Conservation (phyloP, 2,797 vertebrate genomes). For the Merluccius polli region DNA sequence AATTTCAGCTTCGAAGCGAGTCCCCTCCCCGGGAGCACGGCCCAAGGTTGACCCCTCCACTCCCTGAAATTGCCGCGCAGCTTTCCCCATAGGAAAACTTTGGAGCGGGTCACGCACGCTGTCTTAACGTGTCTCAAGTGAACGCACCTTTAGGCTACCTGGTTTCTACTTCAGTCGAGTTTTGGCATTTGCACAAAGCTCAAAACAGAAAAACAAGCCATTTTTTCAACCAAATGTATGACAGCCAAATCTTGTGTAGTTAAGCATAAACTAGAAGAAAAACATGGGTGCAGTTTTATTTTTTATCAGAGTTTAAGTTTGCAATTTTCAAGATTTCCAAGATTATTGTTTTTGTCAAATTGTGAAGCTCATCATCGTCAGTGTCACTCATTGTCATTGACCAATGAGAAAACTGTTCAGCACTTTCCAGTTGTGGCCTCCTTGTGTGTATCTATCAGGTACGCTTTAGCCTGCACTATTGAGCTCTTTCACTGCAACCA, state of each 20-base stretch:
- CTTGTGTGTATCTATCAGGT: constrained; percentile 11
- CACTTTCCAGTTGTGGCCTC: constrained; percentile 13
- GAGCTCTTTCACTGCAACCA: constrained; percentile 2
- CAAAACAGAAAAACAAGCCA: neutral
- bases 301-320: constrained; percentile 3
- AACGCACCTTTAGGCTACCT: neutral
- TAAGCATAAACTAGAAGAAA: neutral
- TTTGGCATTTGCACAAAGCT: constrained; percentile 11
- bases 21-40: no score
- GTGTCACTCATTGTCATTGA: constrained; percentile 1
- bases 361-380: neutral
- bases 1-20: no score
- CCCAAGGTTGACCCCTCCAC: no score
- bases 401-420: constrained; percentile 4
- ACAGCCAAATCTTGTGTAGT: neutral
- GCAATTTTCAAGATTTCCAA: neutral
- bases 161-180: constrained; percentile 2
- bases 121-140: no score
- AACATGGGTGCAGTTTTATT: neutral
- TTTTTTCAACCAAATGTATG: neutral
- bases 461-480: neutral
- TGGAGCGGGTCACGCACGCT: no score
- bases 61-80: no score
- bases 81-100: no score
- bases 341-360: no score